Conservation (phyloP, 1,140 invertebrate genomes). For the Drosophila sp. region DNA sequence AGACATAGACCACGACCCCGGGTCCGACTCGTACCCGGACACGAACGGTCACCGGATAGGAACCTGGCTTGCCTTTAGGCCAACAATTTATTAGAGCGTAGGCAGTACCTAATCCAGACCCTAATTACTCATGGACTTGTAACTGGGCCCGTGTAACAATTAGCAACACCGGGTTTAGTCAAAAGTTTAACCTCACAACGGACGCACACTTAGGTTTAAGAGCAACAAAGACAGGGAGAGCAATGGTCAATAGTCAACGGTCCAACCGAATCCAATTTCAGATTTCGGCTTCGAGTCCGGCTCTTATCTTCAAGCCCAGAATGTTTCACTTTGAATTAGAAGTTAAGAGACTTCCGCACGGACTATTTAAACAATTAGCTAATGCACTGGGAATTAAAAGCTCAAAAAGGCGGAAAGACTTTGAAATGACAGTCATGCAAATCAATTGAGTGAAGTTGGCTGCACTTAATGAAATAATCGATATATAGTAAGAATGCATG, state of each 20-base stretch:
- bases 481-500: constrained; percentile 3
- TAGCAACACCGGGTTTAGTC: constrained; percentile 59
- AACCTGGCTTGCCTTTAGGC: constrained; percentile 45
- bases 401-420: constrained; percentile 24
- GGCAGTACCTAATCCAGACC: constrained; percentile 73
- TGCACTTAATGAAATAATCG: constrained; percentile 20
- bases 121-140: constrained; percentile 75
- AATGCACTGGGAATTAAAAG: constrained; percentile 36
- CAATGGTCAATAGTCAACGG: constrained; percentile 32
- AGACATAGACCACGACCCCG: neutral
- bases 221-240: neutral
- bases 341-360: constrained; percentile 62
- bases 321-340: constrained; percentile 69
- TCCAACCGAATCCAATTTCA: neutral
- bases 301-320: constrained; percentile 56
- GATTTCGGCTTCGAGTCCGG: neutral
- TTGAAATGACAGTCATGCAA: constrained; percentile 23
- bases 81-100: constrained; percentile 70
- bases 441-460: constrained; percentile 25
- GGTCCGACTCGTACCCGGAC: neutral
- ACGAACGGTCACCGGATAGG: constrained; percentile 3
- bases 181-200: constrained; percentile 24
- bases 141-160: constrained; percentile 66
- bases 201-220: constrained; percentile 23
- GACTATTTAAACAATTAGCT: constrained; percentile 59